A percentile compares a stretch with the other conserved stretches of the same genome.
phyloP scores from a whole-genome alignment of 2,113 vertebrate genomes.

The Sander lucioperca region DNA sequence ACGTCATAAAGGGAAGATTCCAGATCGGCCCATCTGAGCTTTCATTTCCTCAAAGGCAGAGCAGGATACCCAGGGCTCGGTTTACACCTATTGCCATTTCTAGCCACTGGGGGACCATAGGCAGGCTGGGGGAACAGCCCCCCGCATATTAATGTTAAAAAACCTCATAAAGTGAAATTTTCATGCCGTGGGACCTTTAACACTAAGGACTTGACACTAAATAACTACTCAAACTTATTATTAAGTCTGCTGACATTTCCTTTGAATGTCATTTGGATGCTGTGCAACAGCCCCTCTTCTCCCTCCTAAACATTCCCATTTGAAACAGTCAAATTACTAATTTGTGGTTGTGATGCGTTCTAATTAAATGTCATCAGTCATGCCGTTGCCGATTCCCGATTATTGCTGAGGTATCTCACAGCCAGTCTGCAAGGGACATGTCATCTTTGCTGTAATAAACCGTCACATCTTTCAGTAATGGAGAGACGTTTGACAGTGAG shows the following conservation, averaged over 20 bases:
- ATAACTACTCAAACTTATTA: too few relatives aligned
- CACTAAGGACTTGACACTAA: too few relatives aligned
- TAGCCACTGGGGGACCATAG: too few relatives aligned
- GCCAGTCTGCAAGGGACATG: constrained; percentile 39
- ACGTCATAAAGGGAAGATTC: too few relatives aligned
- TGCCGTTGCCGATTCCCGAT: constrained; percentile 14
- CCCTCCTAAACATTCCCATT: neutral
- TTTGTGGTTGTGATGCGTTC: constrained; percentile 45
- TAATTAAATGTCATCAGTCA: constrained; percentile 66
- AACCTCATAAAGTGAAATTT: too few relatives aligned
- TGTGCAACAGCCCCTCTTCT: neutral
- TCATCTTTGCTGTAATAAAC: constrained; percentile 41
- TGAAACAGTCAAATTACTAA: constrained; percentile 31
- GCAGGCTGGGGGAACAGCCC: too few relatives aligned
- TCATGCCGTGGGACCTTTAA: too few relatives aligned
- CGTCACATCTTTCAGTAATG: constrained; percentile 36
- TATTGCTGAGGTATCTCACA: constrained; percentile 40
- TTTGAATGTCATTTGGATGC: constrained; percentile 3
- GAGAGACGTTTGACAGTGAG: constrained; percentile 55
- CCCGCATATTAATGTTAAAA: too few relatives aligned
- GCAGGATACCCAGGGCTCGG: too few relatives aligned
- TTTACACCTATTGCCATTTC: too few relatives aligned
- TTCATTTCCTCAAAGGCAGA: too few relatives aligned
- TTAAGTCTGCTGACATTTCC: neutral
- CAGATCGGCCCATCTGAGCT: too few relatives aligned